These are phyloP conservation scores for Nautilus pompilius DNA, from an alignment of 1,140 invertebrate species.

Conservation along the genomic window DNA sequence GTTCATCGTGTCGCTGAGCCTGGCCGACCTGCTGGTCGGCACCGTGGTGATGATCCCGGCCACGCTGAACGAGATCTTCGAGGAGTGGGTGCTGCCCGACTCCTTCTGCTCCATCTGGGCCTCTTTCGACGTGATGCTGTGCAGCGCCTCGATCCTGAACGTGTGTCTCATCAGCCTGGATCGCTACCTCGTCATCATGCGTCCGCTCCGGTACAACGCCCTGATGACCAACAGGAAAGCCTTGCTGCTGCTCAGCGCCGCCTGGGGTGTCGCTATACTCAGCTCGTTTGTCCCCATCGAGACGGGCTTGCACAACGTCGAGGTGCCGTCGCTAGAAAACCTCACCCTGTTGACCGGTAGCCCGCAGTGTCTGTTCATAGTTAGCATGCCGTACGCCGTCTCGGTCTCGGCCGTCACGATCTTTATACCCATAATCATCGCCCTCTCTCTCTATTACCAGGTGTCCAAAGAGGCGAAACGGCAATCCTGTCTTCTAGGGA, in stretches of 20 bases:
- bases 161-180: constrained; percentile 96
- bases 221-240: constrained; percentile 80
- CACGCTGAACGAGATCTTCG: constrained; percentile 56
- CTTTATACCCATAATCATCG: constrained; percentile 40
- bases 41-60: constrained; percentile 70
- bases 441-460: constrained; percentile 38
- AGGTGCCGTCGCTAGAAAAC: constrained; percentile 30
- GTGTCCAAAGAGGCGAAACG: constrained; percentile 44
- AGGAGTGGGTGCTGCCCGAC: constrained; percentile 91
- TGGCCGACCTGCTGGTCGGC: constrained; percentile 89
- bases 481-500: constrained; percentile 38
- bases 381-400: constrained; percentile 34
- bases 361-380: constrained; percentile 39
- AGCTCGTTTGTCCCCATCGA: constrained; percentile 96
- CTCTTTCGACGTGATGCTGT: constrained; percentile 98
- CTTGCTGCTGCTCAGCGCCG: constrained; percentile 84
- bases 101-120: constrained; percentile 98
- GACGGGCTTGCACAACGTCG: constrained; percentile 73
- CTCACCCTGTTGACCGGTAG: constrained; percentile 27
- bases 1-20: constrained; percentile 90
- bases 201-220: constrained; percentile 93
- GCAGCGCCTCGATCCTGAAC: constrained; percentile 95
- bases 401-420: constrained; percentile 36
- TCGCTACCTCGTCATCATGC: constrained; percentile 96
- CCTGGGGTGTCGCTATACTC: constrained; percentile 91